phyloP scores from a whole-genome alignment of 2,797 vertebrate species.

The Alca torda region DNA sequence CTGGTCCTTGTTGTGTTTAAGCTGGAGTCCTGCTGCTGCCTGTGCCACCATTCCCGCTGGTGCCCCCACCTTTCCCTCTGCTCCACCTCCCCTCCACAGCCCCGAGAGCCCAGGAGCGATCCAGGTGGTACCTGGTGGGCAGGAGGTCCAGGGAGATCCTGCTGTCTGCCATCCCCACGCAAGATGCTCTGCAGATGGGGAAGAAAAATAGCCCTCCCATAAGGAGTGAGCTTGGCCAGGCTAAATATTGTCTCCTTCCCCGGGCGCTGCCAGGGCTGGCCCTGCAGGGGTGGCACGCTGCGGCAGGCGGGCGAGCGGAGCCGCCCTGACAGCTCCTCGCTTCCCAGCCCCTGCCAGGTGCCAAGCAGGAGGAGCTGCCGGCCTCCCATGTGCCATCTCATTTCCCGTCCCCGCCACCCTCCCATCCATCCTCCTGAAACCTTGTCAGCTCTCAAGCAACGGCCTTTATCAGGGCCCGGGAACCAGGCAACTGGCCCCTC shows the following conservation, averaged over 20 bases:
- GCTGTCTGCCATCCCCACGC: background rate
- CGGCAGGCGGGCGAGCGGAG: background rate
- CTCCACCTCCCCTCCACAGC: background rate
- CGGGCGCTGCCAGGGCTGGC: background rate
- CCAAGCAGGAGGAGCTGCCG: background rate
- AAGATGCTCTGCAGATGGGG: background rate
- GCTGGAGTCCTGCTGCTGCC: background rate
- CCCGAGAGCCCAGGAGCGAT: background rate
- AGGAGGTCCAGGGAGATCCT: background rate
- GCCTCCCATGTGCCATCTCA: background rate
- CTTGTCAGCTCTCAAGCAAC: background rate
- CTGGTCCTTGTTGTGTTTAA: background rate
- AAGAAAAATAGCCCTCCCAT: background rate
- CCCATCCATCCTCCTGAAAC: background rate
- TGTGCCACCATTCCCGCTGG: fast-evolving
- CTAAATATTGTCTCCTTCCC: background rate
- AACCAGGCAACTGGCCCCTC: background rate
- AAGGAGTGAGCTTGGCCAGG: background rate
- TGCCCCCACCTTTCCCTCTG: background rate
- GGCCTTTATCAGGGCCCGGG: background rate
- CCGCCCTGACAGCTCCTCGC: background rate
- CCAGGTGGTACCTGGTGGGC: background rate
- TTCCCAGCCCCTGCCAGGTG: slow-evolving; percentile 12
- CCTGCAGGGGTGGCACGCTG: background rate
- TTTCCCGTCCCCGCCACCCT: background rate